Percentiles rank a stretch among this genome's conserved stretches.
Conservation (phyloP, 2,888 invertebrate genomes). For the Heliconius ismenius region DNA sequence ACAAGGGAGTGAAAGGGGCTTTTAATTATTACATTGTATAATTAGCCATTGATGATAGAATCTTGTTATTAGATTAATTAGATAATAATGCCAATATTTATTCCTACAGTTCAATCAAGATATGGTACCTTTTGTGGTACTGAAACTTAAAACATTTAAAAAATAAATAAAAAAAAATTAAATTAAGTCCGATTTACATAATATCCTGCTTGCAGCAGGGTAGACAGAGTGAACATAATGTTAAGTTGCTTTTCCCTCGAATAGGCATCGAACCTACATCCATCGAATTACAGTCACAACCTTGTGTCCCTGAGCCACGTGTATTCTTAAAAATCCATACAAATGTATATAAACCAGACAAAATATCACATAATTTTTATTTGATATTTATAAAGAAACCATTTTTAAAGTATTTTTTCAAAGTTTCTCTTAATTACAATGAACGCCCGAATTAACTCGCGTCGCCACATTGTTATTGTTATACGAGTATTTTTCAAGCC, state of each 20-base stretch:
- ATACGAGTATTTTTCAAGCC: constrained; percentile 28
- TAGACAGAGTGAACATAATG: too few relatives aligned
- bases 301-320: too few relatives aligned
- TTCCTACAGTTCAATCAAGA: background rate
- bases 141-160: too few relatives aligned
- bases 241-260: too few relatives aligned
- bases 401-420: background rate
- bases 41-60: constrained; percentile 15
- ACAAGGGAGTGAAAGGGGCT: constrained; percentile 25
- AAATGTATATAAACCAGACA: background rate
- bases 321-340: background rate
- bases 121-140: too few relatives aligned
- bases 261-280: too few relatives aligned
- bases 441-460: constrained; percentile 31
- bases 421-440: constrained; percentile 30
- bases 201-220: too few relatives aligned
- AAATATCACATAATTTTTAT: background rate
- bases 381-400: constrained; percentile 8
- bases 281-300: too few relatives aligned
- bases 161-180: too few relatives aligned
- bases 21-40: constrained; percentile 33
- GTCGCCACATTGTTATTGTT: constrained; percentile 31
- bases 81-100: background rate
- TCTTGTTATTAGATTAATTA: constrained; percentile 12
- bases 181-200: too few relatives aligned